These are phyloP conservation scores for Zoanthus sociatus DNA, from an alignment of 92 coral and sea anemone genomes.

Conservation along the genomic window DNA sequence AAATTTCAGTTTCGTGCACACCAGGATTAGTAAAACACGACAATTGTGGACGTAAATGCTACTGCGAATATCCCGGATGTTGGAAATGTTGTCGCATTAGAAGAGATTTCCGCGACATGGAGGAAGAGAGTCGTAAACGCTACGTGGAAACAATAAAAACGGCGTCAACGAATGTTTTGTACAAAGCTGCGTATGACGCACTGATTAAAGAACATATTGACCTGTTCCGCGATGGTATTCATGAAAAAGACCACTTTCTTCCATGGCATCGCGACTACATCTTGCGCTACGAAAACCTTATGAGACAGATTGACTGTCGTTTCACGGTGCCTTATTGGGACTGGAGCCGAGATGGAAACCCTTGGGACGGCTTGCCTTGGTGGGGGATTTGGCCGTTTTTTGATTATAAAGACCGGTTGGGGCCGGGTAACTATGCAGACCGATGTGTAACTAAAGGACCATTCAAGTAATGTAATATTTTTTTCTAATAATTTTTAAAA, in stretches of 20 bases:
- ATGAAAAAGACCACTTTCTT: constrained; percentile 49
- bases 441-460: no score
- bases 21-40: constrained; percentile 7
- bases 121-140: constrained; percentile 45
- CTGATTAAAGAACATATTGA: constrained; percentile 41
- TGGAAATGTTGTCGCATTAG: constrained; percentile 64
- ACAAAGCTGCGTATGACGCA: constrained; percentile 50
- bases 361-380: constrained; percentile 10
- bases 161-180: constrained; percentile 68
- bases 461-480: no score
- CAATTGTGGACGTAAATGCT: constrained; percentile 51
- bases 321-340: constrained; percentile 73
- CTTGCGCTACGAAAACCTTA: constrained; percentile 45
- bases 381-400: no score
- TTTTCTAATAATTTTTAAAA: no score
- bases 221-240: constrained; percentile 22
- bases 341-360: constrained; percentile 51
- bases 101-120: constrained; percentile 69
- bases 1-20: neutral
- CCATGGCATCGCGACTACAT: constrained; percentile 60
- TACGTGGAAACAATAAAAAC: constrained; percentile 54
- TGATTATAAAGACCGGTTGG: no score
- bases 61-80: constrained; percentile 16
- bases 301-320: constrained; percentile 57
- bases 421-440: no score